A percentile compares a stretch with the other conserved stretches of the same genome.
phyloP scores from a whole-genome alignment of 2,113 vertebrate species.

The Petrocephalus zakoni region DNA sequence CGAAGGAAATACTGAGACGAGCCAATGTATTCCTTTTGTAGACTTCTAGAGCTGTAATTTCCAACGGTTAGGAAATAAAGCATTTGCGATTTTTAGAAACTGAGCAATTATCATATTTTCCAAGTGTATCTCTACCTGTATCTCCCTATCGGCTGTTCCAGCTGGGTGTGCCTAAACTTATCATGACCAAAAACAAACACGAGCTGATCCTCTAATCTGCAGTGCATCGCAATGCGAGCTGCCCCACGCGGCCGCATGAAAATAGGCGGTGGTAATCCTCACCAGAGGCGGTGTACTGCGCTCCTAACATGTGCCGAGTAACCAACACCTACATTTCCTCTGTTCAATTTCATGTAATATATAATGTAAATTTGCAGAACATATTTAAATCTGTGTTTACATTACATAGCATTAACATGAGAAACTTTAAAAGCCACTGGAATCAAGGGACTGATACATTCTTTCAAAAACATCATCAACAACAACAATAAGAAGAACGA shows the following conservation, averaged over 20 bases:
- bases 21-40: not conserved
- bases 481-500: not conserved
- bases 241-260: constrained; percentile 2
- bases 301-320: not conserved
- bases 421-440: not conserved
- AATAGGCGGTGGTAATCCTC: constrained; percentile 10
- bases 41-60: not conserved
- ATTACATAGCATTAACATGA: not conserved
- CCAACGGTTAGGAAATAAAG: not conserved
- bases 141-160: not conserved
- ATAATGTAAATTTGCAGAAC: not conserved
- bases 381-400: not conserved
- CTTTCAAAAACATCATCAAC: not conserved
- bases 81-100: not conserved
- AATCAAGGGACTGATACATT: not conserved
- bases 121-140: not conserved
- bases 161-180: constrained; percentile 11
- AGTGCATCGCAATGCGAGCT: not conserved
- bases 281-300: not conserved
- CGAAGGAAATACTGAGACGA: not conserved
- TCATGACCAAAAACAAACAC: constrained; percentile 17
- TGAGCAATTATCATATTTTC: not conserved
- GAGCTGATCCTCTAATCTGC: not conserved
- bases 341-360: not conserved
- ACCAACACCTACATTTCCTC: not conserved